phyloP scores from a whole-genome alignment of 2,888 invertebrate species.

The Aphidius colemani region DNA sequence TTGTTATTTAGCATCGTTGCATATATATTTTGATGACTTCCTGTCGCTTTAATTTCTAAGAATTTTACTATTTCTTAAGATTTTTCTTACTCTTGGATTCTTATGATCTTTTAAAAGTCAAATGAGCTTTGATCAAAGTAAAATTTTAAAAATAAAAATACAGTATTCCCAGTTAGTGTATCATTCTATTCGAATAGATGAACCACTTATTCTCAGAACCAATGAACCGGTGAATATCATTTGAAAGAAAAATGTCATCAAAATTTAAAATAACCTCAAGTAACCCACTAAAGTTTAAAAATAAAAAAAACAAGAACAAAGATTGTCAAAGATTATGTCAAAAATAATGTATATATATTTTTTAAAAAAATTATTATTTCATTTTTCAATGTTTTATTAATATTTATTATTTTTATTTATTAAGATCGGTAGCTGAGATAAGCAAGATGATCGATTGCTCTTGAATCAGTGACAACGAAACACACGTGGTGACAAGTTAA shows the following conservation, averaged over 20 bases:
- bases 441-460: conserved; percentile 58
- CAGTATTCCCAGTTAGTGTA: not conserved
- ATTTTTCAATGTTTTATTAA: too few relatives aligned
- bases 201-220: conserved; percentile 52
- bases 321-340: conserved; percentile 32
- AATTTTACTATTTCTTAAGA: too few relatives aligned
- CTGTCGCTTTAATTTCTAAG: conserved; percentile 3
- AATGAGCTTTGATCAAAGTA: too few relatives aligned
- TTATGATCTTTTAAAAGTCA: too few relatives aligned
- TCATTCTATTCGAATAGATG: conserved; percentile 41
- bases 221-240: conserved; percentile 51
- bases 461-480: conserved; percentile 30
- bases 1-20: conserved; percentile 32
- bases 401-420: conserved; percentile 23
- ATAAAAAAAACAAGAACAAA: conserved; percentile 9
- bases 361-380: too few relatives aligned
- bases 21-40: conserved; percentile 28
- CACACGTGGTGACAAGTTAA: conserved; percentile 24
- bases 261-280: too few relatives aligned
- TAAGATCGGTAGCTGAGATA: conserved; percentile 54
- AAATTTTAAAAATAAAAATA: conserved; percentile 24
- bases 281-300: not conserved
- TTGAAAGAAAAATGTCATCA: conserved; percentile 36
- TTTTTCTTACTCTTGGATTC: too few relatives aligned
- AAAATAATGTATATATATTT: conserved; percentile 23